Evolutionary conservation across 2,113 vertebrate species (phyloP), one percentile per base, ranked within the genome.

Genomic region (Macquaria australasica): DNA sequence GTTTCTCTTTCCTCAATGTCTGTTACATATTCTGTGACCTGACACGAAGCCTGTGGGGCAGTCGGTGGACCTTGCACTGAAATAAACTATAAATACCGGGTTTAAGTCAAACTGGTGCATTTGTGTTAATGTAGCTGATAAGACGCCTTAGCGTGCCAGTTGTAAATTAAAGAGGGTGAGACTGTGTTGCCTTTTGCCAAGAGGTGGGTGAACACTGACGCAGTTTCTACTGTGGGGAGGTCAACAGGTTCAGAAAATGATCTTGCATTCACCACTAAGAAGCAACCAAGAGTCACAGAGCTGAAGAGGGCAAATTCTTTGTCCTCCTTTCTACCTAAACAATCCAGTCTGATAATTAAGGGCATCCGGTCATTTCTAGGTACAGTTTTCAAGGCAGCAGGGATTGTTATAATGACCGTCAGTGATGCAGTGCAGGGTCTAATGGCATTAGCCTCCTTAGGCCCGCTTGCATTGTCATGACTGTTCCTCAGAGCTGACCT

Each of bases 361-460:
- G 50, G 67, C 77, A 75, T 87, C 60, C 15, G 3, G 76, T 25
- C 80, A 80, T 62, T 80, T 93, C 76, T 21, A 72, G 15, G 66
- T 31, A 34, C 16, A 25, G 58, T 90, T 88, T 76, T 68, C 63
- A 80, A 45, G 62, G 56, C 64, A 85, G 58, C 9, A 8, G 43
- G 55, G 77, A 50, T 60, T 85, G 81, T 84, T 79, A 62, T 59
- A 73, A 83, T 5, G n/a, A 66, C 77, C 1, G 2, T 62, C 59
- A 62, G 18, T 82, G 77, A 89, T 83, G 75, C 64, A 77, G 69
- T 16, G 34, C 67, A 28, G 51, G 72, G 31, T 37, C 64, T 93
- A 91, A 93, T 90, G 78, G 85, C 79, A 94, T 89, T 89, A 93
- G 73, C 88, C 82, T 88, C 68, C 34, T 91, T 68, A 71, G 78